Base-by-base conservation (phyloP, 2,888 invertebrate genomes). In the Temnothorax unifasciatus region DNA sequence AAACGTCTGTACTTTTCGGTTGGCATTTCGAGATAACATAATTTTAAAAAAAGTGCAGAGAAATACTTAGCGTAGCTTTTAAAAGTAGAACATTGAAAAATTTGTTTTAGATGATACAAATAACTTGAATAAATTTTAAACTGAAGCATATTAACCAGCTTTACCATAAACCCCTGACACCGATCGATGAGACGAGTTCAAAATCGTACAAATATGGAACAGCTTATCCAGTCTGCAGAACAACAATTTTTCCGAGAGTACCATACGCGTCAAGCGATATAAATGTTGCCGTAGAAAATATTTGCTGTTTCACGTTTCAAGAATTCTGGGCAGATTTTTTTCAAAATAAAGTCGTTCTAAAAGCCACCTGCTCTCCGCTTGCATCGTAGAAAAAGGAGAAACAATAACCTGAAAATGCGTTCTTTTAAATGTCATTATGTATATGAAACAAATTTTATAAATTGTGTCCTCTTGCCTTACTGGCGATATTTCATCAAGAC, bases 171-270 rank as follows among this genome's bases (percentile, higher is more conserved):
- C 8, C 21, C 13, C 18, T 29, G 54, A 29, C 8, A 15, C 18
- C 44, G 71, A 59, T 69, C 57, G 34, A 34, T 79, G 9, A 59
- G 9, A 15, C 34, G 18, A 38, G 21, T 63, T 50, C 47, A 34
- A 54, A 79, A 79, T 79, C 21, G 57, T 79, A 79, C 79, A 57
- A 79, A 79, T 69, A 79, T 79, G 57, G 57, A 69, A 47, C 29
- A 57, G 79, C 71, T 79, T 79, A 79, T 44, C 44, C 44, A 71
- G 21, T 44, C 34, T 3, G 21, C 18, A 21, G 54, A 79, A 69
- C 57, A 71, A 69, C 79, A 57, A 79, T 71, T 71, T 69, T 59
- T 44, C 79, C 54, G 44, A 41, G 34, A 57, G 44, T 34, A 29
- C 15, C 57, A 44, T 54, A 13, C 34, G 3, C 34, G 3, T 6